phyloP scores from a whole-genome alignment of 2,113 vertebrate species.

The Barnardius zonarius region DNA sequence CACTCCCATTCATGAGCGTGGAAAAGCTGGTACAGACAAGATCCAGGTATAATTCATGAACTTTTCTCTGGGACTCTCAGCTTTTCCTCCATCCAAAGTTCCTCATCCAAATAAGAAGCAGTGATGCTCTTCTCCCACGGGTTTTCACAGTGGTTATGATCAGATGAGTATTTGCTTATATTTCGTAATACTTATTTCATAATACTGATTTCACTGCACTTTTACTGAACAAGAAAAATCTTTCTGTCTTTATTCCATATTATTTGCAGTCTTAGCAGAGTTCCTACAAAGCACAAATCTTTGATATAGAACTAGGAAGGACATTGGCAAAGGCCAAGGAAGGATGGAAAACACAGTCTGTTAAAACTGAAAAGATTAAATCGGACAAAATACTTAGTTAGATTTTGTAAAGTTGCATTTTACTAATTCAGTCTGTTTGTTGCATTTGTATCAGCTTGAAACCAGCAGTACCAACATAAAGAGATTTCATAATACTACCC shows the following conservation, averaged over 20 bases:
- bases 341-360: neutral
- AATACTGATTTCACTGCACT: neutral
- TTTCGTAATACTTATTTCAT: neutral
- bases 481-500: neutral
- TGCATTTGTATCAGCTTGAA: neutral
- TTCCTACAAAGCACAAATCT: neutral
- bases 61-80: neutral
- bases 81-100: neutral
- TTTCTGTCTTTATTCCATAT: neutral
- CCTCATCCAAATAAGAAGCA: neutral
- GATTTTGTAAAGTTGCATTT: neutral
- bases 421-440: neutral
- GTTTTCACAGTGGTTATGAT: neutral
- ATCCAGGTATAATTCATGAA: neutral
- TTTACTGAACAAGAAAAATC: neutral
- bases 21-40: neutral
- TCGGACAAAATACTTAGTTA: neutral
- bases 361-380: neutral
- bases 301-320: neutral
- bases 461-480: neutral
- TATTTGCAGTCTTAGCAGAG: neutral
- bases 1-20: neutral
- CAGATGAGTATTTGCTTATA: neutral
- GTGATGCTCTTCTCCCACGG: neutral
- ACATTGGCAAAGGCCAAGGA: neutral